Evolutionary conservation across 2,113 vertebrate species (phyloP).

Genomic region (Corythornis cristatus): DNA sequence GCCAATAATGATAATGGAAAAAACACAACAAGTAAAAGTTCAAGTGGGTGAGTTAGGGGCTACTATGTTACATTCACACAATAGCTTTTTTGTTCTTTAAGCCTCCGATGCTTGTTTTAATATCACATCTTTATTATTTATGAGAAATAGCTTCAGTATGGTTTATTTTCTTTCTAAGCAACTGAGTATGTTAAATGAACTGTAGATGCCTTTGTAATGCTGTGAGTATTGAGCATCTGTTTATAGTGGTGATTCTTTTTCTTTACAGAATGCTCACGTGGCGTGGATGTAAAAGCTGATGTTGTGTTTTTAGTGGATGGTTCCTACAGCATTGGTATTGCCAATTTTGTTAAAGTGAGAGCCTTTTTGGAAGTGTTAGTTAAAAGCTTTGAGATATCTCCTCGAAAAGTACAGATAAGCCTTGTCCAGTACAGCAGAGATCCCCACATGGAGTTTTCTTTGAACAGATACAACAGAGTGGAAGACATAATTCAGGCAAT

Average conservation of each 20-base stretch:
- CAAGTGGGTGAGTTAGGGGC: slow-evolving; percentile 86
- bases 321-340: slow-evolving; percentile 95
- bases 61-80: background rate
- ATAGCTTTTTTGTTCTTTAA: background rate
- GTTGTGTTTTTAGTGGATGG: slow-evolving; percentile 97
- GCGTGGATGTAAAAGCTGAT: slow-evolving; percentile 94
- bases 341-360: slow-evolving; percentile 96
- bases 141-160: background rate
- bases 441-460: slow-evolving; percentile 92
- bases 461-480: slow-evolving; percentile 87
- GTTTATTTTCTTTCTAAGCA: background rate
- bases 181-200: background rate
- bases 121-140: background rate
- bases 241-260: background rate
- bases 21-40: slow-evolving; percentile 87
- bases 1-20: slow-evolving; percentile 82
- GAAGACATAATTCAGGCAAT: slow-evolving; percentile 88
- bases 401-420: slow-evolving; percentile 92
- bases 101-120: background rate
- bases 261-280: slow-evolving; percentile 90
- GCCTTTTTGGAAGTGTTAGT: slow-evolving; percentile 94
- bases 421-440: slow-evolving; percentile 98
- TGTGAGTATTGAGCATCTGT: background rate
- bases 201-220: background rate
- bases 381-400: slow-evolving; percentile 93